These are phyloP conservation scores for Ahaetulla prasina DNA, from an alignment of 2,113 vertebrate genomes.

Conservation along the genomic window DNA sequence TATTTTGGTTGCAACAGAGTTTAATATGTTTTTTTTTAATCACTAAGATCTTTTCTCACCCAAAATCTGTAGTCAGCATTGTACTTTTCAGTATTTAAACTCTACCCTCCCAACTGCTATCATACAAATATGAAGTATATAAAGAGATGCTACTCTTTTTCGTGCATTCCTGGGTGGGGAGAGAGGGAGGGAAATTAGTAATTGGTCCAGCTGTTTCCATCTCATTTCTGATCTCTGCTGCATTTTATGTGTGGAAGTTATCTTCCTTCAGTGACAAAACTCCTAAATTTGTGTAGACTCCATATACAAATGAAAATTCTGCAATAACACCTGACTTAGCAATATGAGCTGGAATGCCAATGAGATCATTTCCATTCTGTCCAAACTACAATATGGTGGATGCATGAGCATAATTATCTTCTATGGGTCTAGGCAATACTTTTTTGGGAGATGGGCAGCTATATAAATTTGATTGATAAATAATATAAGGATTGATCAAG, in stretches of 20 bases:
- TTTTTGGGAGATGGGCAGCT: neutral
- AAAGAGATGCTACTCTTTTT: neutral
- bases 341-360: neutral
- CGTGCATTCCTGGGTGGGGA: neutral
- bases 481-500: neutral
- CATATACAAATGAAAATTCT: neutral
- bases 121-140: neutral
- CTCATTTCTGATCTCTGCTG: neutral
- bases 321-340: neutral
- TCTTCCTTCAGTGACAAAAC: neutral
- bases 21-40: neutral
- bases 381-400: neutral
- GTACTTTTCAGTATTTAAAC: neutral
- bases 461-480: neutral
- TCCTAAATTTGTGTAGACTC: neutral
- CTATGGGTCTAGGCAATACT: neutral
- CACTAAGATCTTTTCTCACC: neutral
- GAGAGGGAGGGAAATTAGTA: neutral
- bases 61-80: neutral
- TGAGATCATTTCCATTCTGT: neutral
- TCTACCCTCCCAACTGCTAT: neutral
- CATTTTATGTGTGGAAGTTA: neutral
- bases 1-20: neutral
- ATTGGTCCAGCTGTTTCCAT: neutral
- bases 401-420: neutral